Evolutionary conservation across 2,888 invertebrate genomes (phyloP).

Genomic region (Papilio gigon): DNA sequence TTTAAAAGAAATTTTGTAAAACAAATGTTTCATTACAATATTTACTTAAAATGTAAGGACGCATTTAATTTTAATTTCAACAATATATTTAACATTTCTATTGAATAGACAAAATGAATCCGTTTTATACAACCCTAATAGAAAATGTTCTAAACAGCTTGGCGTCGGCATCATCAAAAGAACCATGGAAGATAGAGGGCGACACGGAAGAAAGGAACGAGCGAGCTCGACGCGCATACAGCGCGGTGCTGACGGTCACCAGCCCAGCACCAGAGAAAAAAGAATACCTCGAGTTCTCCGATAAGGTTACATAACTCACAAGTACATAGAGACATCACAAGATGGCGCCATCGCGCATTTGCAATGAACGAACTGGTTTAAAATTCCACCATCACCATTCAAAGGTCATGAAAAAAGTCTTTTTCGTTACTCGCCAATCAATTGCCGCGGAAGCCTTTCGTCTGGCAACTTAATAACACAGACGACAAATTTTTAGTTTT

Average conservation of each 20-base stretch:
- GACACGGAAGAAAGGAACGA: constrained; percentile 92
- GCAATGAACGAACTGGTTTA: background rate
- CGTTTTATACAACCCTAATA: background rate
- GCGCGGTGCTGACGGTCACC: constrained; percentile 93
- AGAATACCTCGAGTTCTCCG: constrained; percentile 89
- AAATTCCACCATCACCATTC: background rate
- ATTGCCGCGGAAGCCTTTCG: too few species aligned
- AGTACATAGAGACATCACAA: too few species aligned
- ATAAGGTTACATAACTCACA: constrained; percentile 77
- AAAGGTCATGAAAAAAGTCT: background rate
- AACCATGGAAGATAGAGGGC: constrained; percentile 93
- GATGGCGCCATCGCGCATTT: too few species aligned
- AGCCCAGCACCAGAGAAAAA: constrained; percentile 90
- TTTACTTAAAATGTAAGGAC: too few species aligned
- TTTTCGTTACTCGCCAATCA: too few species aligned
- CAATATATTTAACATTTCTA: too few species aligned
- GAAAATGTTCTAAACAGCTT: constrained; percentile 66
- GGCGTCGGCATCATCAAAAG: constrained; percentile 83
- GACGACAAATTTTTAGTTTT: too few species aligned
- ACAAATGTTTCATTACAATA: too few species aligned
- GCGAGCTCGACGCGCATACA: constrained; percentile 92
- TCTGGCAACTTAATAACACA: constrained; percentile 7
- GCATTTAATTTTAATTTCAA: too few species aligned
- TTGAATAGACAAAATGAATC: too few species aligned
- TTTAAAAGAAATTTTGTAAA: background rate